Evolutionary conservation across 2,113 vertebrate species (phyloP).

Genomic region (Nothoprocta pentlandii): DNA sequence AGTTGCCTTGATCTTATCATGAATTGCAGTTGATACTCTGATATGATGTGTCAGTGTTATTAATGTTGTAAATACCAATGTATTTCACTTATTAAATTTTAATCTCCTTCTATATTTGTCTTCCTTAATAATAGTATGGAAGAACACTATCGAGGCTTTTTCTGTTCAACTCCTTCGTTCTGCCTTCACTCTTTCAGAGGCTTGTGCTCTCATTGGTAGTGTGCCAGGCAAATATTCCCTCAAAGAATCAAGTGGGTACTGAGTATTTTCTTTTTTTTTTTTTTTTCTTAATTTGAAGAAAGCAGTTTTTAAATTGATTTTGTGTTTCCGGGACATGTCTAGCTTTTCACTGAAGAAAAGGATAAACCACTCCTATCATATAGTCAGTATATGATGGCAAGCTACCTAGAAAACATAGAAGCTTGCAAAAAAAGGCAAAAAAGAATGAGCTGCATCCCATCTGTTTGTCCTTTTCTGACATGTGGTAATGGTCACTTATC

Average conservation of each 20-base stretch:
- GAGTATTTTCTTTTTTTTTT: not conserved
- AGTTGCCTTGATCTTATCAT: conserved; percentile 26
- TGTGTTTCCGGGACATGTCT: not conserved
- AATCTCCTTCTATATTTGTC: not conserved
- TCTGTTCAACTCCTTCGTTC: not conserved
- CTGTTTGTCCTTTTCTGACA: conserved; percentile 80
- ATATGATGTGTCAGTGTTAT: not conserved
- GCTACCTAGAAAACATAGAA: conserved; percentile 64
- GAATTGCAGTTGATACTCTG: conserved; percentile 23
- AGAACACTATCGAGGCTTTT: not conserved
- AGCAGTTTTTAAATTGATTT: not conserved
- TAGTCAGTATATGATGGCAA: conserved; percentile 40
- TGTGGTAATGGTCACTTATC: conserved; percentile 82
- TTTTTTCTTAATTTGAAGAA: not conserved
- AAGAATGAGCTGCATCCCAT: conserved; percentile 72
- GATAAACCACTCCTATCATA: not conserved
- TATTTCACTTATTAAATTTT: not conserved
- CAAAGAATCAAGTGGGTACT: not conserved
- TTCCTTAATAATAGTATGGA: not conserved
- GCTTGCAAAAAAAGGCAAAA: conserved; percentile 46
- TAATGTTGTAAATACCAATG: not conserved
- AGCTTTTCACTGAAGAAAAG: conserved; percentile 42
- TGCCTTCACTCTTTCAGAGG: not conserved
- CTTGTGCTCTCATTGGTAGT: not conserved
- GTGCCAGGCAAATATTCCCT: not conserved